Evolutionary conservation across 1,140 invertebrate genomes (phyloP), one percentile per base, ranked within the genome.

Genomic region (Frieseomelitta varia): DNA sequence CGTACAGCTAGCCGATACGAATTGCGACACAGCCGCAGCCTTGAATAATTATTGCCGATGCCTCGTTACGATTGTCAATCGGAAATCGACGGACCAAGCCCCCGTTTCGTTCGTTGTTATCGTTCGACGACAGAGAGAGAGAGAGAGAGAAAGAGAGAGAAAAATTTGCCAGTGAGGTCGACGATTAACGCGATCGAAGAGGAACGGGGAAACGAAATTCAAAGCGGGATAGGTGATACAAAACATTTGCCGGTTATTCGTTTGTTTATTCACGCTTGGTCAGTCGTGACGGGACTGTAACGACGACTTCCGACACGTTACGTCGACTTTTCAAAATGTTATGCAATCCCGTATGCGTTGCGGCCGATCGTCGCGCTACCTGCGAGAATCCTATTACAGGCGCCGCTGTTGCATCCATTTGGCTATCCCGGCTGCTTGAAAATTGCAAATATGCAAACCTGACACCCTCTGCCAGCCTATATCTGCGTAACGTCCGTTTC

Each of bases 1-100:
- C 55, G 78, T 68, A 75, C 53, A 67, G 24, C 68, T 27, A 65
- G 63, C 53, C 83, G 80, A 81, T 81, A 75, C 83, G 30, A 53
- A 71, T 88, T 87, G 71, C 82, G 47, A 79, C 81, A 71, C 56
- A 71, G 69, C 30, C 30, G 55, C 47, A 87, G 77, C 87, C 87
- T 88, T 88, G 87, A 85, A 88, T 88, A 85, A 88, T 88, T 87
- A 87, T 88, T 88, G 30, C 75, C 77, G 53, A 67, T 67, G 80
- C 65, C 71, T 82, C 65, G 69, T 82, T 85, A 74, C 77, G 73
- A 69, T 77, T n/a, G 68, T 34, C 68, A 30, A 73, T 84, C 68
- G 69, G 82, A 78, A 84, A 79, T 71, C 67, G 39, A 53, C 73
- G n/a, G 58, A n/a, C 74, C 63, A 11, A 47, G 61, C 63, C 74